Evolutionary conservation across 2,113 vertebrate species (phyloP), one percentile per base, ranked within the genome.

Genomic region (Brienomyrus brachyistius): DNA sequence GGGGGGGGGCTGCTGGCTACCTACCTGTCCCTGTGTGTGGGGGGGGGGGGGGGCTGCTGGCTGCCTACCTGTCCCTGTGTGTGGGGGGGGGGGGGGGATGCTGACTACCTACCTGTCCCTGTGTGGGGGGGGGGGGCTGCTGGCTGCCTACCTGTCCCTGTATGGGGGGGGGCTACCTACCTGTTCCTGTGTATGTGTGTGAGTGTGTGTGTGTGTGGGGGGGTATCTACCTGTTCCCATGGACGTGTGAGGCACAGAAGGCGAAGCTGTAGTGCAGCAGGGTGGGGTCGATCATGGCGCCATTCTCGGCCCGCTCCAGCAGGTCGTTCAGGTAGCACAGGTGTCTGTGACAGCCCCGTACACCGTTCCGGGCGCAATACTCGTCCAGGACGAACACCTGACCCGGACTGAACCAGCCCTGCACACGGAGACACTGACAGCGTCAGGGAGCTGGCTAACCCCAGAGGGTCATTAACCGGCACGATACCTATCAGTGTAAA

Each of bases 401-500:
- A 91, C 98, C 98, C 8, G 98, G 98, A 96, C 98, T 99, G 95
- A 99, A 99, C 98, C 98, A 99, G 93, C 98, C 98, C 98, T 99
- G 95, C 88, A 88, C 91, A 94, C 51, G 95, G 94, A 91, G 95
- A 91, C 94, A 89, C 50, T 93, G 7, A 52, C 15, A 11, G 74
- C 11, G 21, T 74, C 45, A 54, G 70, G 6, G 66, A 45, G 52
- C n/a, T 17, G 83, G 21, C 74, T 80, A 40, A 80, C 35, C 74
- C 27, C 62, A 31, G 31, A 31, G n/a, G 23, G 62, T 10, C n/a
- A 27, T 66, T 27, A 13, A 52, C 10, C 51, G 1, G 9, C 51
- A 52, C 2, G 10, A 13, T 15, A 52, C 51, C 51, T 13, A 52
- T 52, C 51, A 52, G 51, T 52, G 13, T 52, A 50, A 50, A 50